Percentiles rank a stretch among this genome's conserved stretches.
These are phyloP conservation scores for Pelmatolapia mariae DNA, from an alignment of 2,113 vertebrate species.

Conservation along the genomic window DNA sequence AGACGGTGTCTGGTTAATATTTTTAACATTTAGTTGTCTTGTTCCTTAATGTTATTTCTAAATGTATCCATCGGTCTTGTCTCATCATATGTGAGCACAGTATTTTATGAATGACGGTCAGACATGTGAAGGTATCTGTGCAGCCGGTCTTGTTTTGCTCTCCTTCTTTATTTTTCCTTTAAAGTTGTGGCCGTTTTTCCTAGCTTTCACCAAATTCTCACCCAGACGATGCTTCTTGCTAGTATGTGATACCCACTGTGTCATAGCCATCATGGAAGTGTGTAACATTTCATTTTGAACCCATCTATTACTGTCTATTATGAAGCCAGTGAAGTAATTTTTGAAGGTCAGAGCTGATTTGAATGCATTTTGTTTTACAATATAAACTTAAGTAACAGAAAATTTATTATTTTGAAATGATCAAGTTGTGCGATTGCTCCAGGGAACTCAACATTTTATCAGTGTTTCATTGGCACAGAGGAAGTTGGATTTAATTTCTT, in stretches of 20 bases:
- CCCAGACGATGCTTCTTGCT: background rate
- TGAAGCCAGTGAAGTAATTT: slow-evolving; percentile 20
- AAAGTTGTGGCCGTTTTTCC: background rate
- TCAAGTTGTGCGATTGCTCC: slow-evolving; percentile 14
- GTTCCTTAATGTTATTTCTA: background rate
- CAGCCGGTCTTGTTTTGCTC: background rate
- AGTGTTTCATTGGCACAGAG: slow-evolving; percentile 19
- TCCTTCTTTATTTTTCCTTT: background rate
- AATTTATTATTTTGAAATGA: slow-evolving; percentile 12
- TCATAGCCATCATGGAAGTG: background rate
- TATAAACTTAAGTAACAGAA: background rate
- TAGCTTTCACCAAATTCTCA: background rate
- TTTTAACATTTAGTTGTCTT: background rate
- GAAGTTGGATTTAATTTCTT: slow-evolving; percentile 24
- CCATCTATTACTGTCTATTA: slow-evolving; percentile 36
- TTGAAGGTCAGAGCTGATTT: slow-evolving; percentile 16
- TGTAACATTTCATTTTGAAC: background rate
- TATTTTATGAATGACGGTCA: slow-evolving; percentile 4
- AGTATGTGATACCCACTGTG: background rate
- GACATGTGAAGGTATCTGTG: background rate
- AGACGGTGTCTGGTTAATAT: background rate
- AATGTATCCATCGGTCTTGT: background rate
- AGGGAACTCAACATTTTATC: slow-evolving; percentile 12
- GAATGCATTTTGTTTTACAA: slow-evolving; percentile 3
- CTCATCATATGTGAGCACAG: background rate